Base-by-base conservation (phyloP, 1,140 invertebrate species). In the Scaptodrosophila lebanonensis region DNA sequence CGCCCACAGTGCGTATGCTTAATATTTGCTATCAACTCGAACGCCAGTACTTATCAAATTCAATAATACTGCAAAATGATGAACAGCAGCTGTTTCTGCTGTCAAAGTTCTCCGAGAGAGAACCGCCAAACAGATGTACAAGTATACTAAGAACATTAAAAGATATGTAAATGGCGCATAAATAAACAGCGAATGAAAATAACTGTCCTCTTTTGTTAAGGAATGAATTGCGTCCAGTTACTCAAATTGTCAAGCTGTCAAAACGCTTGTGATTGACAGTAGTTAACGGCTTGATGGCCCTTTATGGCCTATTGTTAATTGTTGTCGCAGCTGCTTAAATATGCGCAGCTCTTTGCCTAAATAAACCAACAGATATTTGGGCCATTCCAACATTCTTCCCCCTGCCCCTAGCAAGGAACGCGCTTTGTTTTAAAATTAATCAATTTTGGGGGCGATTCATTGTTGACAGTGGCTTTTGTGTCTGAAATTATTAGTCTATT, bases 161-260 rank as follows among this genome's bases (percentile, higher is more conserved):
- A n/a, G n/a, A n/a, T n/a, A n/a, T n/a, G 50, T 63, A 76, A 70
- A 71, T 76, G 54, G 63, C 66, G 68, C 53, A 39, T 58, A 70
- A 76, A 76, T 76, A 77, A 76, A 77, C 66, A 77, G 57, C 13
- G 30, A 49, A 77, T 77, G 71, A 76, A 77, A 66, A 76, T 79
- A 77, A 3, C 7, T 11, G 17, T 9, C n/a, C n/a, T 16, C 15
- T 18, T 42, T 6, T 2, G 4, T 2, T 20, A n/a, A 7, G 22
- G 49, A 16, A 11, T 9, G n/a, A 22, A 33, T 13, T 11, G n/a
- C 9, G 36, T 20, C 30, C 53, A 11, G 49, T 44, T 33, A n/a
- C 8, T 4, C 22, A 25, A 54, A 72, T 61, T 62, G 71, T 47
- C 71, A 69, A 45, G 38, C 56, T 66, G 72, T 53, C 72, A 66